Evolutionary conservation across 2,113 vertebrate genomes (phyloP), one percentile per base, ranked within the genome.

Genomic region (Mesitornis unicolor): DNA sequence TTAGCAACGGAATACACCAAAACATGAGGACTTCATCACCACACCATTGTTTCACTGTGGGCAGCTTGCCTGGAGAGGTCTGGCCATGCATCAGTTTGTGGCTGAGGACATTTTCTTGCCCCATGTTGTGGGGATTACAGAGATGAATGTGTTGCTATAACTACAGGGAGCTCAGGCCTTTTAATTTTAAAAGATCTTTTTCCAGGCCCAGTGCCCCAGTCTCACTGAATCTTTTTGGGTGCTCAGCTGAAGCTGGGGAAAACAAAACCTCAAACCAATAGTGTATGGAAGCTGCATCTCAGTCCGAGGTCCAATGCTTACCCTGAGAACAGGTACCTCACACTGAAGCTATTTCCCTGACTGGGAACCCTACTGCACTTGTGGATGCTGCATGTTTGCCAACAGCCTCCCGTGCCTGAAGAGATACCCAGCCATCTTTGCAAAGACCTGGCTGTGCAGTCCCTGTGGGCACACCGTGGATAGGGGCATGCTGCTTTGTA

Each of bases 21-120:
- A 79, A 40, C 4, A 8, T 0, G 8, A 61, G 9, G 47, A 65
- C 15, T 45, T 14, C 1, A 0, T 40, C 1, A 1, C 21, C 31
- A 47, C 0, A 0, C 48, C 35, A 24, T 54, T 42, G 2, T 21
- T 31, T 64, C 8, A 22, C 10, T 31, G 19, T 22, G 14, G 47
- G 47, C 65, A 61, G 8, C 35, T 65, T 35, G 42, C n/a, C 26
- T 2, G 2, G 51, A 54, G 42, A 31, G 51, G 20, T 25, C 42
- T 2, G 0, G 57, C 17, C 11, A 5, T 3, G 14, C 28, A 70
- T 63, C 19, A 7, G 3, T 13, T n/a, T 13, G 57, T 22, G 51
- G 36, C 29, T 8, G 12, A 42, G 38, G 17, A 13, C n/a, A 40
- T 26, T 36, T 45, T 82, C 53, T 35, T 33, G 35, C 31, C 59